Percentiles rank a stretch among this genome's conserved stretches.
Conservation (phyloP, 2,113 vertebrate genomes). For the Platanista minor region DNA sequence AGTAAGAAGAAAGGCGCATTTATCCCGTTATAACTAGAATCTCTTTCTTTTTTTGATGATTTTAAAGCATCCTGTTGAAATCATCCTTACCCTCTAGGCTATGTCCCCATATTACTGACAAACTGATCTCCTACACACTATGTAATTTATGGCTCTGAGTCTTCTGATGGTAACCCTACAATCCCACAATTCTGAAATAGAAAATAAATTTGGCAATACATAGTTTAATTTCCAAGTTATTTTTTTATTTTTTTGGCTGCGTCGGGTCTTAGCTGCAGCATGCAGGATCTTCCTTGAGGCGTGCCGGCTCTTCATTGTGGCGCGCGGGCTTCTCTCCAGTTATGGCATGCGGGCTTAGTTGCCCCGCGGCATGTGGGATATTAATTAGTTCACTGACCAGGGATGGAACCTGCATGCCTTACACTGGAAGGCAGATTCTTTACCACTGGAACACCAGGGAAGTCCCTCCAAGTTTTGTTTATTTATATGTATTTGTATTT, state of each 20-base stretch:
- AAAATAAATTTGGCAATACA: neutral
- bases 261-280: too few relatives aligned
- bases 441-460: too few relatives aligned
- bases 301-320: accelerated
- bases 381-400: too few relatives aligned
- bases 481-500: neutral
- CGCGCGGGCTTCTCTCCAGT: accelerated
- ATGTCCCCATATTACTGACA: neutral
- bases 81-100: neutral
- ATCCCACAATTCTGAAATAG: neutral
- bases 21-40: neutral
- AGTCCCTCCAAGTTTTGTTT: neutral
- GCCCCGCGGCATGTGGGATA: too few relatives aligned
- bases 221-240: neutral
- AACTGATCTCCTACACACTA: neutral
- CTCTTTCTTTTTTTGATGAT: neutral
- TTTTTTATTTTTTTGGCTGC: too few relatives aligned
- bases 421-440: too few relatives aligned
- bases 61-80: neutral
- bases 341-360: too few relatives aligned
- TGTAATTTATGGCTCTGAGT: neutral
- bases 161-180: neutral
- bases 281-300: too few relatives aligned
- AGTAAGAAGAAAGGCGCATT: neutral
- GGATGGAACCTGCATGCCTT: too few relatives aligned